Percentiles rank a stretch among this genome's conserved stretches.
These are phyloP conservation scores for Gavia stellata DNA, from an alignment of 2,113 vertebrate genomes.

Conservation along the genomic window DNA sequence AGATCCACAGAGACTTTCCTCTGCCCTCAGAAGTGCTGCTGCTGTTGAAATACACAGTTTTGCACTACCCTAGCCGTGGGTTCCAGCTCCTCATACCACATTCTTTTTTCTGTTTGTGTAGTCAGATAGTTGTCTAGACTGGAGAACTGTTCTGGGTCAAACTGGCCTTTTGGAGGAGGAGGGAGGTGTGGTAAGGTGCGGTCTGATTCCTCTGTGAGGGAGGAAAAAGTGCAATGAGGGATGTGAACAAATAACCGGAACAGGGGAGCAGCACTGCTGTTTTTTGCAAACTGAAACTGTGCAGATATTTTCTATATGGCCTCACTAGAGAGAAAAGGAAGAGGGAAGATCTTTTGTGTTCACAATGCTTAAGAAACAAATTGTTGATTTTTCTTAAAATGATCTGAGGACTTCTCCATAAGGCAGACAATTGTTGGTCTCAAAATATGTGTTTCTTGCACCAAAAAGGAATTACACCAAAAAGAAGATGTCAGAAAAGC, in stretches of 20 bases:
- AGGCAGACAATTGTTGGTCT: neutral
- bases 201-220: neutral
- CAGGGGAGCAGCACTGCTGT: neutral
- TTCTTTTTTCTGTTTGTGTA: constrained; percentile 10
- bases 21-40: neutral
- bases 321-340: neutral
- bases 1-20: neutral
- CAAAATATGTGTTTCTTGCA: neutral
- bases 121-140: neutral
- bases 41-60: neutral
- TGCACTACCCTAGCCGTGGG: neutral
- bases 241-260: neutral
- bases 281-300: neutral
- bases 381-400: neutral
- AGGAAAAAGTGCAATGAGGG: neutral
- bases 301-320: neutral
- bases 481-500: neutral
- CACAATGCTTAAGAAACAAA: neutral
- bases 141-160: neutral
- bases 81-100: neutral
- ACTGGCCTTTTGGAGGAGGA: neutral
- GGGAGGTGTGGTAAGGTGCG: neutral
- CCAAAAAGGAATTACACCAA: neutral
- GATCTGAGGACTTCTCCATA: neutral
- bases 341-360: neutral